Base-by-base conservation (phyloP, 2,797 vertebrate species). In the Protonibea diacanthus region DNA sequence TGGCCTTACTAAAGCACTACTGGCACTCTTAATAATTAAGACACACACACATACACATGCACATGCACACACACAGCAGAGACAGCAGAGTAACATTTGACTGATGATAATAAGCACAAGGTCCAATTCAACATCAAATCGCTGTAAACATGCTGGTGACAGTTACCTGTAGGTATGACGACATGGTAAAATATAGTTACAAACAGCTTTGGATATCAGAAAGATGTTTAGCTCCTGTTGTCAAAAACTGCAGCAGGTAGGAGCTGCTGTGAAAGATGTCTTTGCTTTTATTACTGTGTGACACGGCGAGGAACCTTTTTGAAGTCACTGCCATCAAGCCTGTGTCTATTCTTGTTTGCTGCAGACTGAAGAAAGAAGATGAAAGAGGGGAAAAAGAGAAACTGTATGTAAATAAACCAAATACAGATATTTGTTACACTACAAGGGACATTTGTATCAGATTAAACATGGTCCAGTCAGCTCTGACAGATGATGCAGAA, bases 251-350 rank as follows among this genome's bases (percentile, higher is more conserved):
- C 38, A 72, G 51, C 51, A 40, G 18, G 51, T 15, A 29, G 21
- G 6, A 21, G 29, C 52, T 53, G 27, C 55, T 21, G 29, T 20
- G 56, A 33, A 45, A 44, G 60, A 21, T 42, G 18, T 67, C 42
- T 49, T 20, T 63, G 29, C 51, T 63, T 71, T 73, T 70, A 63
- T 55, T 60, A 68, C n/a, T 14, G 12, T 15, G 52, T 61, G 58
- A 68, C 62, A 60, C 23, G 21, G 42, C 47, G 5, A 49, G 11
- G 38, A 55, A 55, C 23, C 25, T 47, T 55, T 81, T 75, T 76
- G 42, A 80, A 70, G 64, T 59, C 17, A 11, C 27, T 76, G 27
- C 63, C 52, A 40, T 59, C 18, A 1, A 6, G 15, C 66, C 44
- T 20, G 56, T 20, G 23, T 60, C 65, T 71, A 2, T 11, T 5